Evolutionary conservation across 2,888 invertebrate genomes (phyloP).

Genomic region (Busseola fusca): DNA sequence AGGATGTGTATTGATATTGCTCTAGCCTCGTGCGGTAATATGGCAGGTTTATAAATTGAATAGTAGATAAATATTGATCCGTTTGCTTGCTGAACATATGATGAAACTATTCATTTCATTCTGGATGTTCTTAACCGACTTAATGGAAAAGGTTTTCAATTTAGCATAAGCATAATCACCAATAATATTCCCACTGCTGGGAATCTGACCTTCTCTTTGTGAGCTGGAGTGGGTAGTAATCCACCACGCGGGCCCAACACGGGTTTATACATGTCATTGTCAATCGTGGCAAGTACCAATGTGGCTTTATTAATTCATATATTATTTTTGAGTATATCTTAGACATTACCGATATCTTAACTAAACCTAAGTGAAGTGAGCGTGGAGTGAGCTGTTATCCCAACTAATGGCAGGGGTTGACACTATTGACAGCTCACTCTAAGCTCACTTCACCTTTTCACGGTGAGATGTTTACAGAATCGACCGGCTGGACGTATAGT

Average conservation of each 20-base stretch:
- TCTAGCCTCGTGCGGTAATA: background rate
- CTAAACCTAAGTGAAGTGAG: too few relatives aligned
- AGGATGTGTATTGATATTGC: slow-evolving; percentile 34
- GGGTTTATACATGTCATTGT: background rate
- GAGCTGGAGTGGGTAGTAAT: background rate
- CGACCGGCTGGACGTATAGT: background rate
- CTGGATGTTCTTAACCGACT: slow-evolving; percentile 5
- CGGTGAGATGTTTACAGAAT: too few relatives aligned
- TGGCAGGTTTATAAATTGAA: slow-evolving; percentile 22
- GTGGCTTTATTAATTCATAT: background rate
- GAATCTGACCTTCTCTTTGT: background rate
- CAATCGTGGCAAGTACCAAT: background rate
- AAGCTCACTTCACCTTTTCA: too few relatives aligned
- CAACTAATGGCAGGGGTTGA: too few relatives aligned
- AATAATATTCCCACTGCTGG: background rate
- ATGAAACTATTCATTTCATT: slow-evolving; percentile 29
- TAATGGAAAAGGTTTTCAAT: background rate
- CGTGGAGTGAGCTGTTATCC: too few relatives aligned
- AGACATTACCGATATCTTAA: too few relatives aligned
- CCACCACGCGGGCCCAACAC: background rate
- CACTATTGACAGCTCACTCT: too few relatives aligned
- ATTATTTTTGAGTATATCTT: background rate
- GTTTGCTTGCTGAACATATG: slow-evolving; percentile 5
- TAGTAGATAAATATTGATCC: slow-evolving; percentile 15
- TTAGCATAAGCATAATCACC: background rate